Base-by-base conservation (phyloP, 2,113 vertebrate genomes). In the Apeltes quadracus region DNA sequence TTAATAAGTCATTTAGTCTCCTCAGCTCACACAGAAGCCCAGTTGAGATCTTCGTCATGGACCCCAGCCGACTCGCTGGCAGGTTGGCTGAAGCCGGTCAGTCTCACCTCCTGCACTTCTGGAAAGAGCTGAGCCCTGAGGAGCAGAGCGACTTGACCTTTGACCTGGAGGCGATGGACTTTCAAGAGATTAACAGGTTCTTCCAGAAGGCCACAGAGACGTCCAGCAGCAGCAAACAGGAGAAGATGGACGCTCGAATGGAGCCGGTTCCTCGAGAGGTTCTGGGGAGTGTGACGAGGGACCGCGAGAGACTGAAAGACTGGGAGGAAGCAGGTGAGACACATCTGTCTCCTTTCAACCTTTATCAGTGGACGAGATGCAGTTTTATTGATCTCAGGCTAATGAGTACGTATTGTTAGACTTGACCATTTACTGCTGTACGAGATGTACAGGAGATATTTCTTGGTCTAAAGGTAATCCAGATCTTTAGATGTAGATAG, bases 271-370 rank as follows among this genome's bases (percentile, higher is more conserved):
- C 97, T 2, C 89, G 93, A 57, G 95, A 96, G 3, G 95, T 96
- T 20, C 76, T 96, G 72, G 97, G 97, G 66, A 98, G 97, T 8
- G 93, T 95, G 2, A 96, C 93, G 0, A 92, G 96, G 29, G 96
- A 98, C 81, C 85, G 78, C 1, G 93, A 87, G 8, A 85, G 79
- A 61, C 88, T 98, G 7, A 93, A 93, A 50, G 81, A 87, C 51
- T 98, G 97, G 97, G 96, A 98, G 59, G 79, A 82, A 4, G 84
- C 89, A 93, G 97, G 97, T 98, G 77, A 87, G 93, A 76, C 29
- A 23, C 16, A 51, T 22, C 34, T 32, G 6, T 6, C 3, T 4
- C 1, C 3, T 34, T 34, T 34, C 5, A 34, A 7, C 32, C 32
- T 34, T 34, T 34, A 34, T 34, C 6, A 5, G 32, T 34, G 32